Conservation (phyloP, 2,113 vertebrate species). For the Odocoileus virginianus region DNA sequence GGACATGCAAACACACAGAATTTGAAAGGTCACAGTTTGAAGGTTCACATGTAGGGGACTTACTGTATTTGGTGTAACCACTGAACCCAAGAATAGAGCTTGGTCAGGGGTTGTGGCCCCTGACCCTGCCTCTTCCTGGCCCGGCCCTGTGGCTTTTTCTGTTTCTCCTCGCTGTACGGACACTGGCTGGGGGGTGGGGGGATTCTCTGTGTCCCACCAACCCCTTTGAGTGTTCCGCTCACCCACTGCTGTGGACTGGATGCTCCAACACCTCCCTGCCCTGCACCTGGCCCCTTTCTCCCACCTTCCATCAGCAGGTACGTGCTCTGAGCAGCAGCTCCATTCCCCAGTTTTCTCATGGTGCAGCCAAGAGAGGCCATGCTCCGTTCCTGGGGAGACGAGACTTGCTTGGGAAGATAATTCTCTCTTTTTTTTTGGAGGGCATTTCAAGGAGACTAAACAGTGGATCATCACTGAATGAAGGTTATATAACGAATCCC, state of each 20-base stretch:
- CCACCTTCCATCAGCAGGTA: neutral
- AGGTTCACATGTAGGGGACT: neutral
- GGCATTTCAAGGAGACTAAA: neutral
- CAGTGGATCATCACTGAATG: neutral
- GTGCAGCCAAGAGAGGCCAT: neutral
- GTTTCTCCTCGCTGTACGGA: neutral
- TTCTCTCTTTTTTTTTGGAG: neutral
- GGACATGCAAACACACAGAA: neutral
- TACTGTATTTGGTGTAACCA: too few species aligned
- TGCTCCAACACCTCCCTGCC: rapidly evolving
- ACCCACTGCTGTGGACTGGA: rapidly evolving
- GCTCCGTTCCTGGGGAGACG: neutral
- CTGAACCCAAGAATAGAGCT: neutral
- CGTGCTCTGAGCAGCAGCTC: neutral
- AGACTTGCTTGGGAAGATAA: neutral
- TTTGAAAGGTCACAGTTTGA: neutral
- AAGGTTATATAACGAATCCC: neutral
- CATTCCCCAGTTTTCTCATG: rapidly evolving
- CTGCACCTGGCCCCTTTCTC: rapidly evolving
- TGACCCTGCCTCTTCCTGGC: neutral
- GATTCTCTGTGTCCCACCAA: neutral
- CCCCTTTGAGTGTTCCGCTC: neutral
- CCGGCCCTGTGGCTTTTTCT: neutral
- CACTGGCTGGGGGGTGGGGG: rapidly evolving
- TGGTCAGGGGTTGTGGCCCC: neutral